A percentile compares a stretch with the other conserved stretches of the same genome.
Conservation (phyloP, 2,797 vertebrate species). For the Avahi laniger region DNA sequence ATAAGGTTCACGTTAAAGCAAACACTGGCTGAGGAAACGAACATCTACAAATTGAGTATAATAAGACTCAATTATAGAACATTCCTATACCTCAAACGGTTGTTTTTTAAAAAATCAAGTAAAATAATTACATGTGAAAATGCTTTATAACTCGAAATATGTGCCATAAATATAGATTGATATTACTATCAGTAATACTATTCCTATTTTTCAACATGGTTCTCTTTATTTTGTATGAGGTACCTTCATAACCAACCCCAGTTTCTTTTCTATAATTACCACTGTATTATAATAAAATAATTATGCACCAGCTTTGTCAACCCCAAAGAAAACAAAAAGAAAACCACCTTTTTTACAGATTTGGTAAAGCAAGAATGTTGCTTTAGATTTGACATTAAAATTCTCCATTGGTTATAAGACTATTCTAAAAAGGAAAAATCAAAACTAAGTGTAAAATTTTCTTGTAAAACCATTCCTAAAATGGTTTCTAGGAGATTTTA, state of each 20-base stretch:
- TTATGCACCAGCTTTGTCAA: not conserved
- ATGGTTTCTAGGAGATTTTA: not conserved
- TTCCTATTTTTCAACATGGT: not conserved
- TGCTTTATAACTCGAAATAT: not conserved
- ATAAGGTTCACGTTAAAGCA: not conserved
- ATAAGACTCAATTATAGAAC: too few relatives aligned
- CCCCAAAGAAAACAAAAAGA: constrained; percentile 7
- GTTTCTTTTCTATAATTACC: not conserved
- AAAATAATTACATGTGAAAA: not conserved
- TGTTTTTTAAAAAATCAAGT: constrained; percentile 40
- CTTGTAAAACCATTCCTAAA: too few relatives aligned
- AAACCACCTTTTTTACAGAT: not conserved
- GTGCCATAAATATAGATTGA: not conserved
- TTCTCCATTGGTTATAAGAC: not conserved
- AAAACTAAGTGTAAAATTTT: constrained; percentile 30
- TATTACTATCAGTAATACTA: not conserved
- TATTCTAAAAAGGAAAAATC: not conserved
- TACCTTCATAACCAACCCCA: not conserved
- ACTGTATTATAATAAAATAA: not conserved
- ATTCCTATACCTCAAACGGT: not conserved
- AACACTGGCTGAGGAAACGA: not conserved
- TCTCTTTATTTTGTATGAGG: not conserved
- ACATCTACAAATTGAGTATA: not conserved
- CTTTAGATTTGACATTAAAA: constrained; percentile 16
- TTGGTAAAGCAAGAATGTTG: constrained; percentile 15